Evolutionary conservation across 2,113 vertebrate species (phyloP), one percentile per base, ranked within the genome.

Genomic region (Alouatta palliata): DNA sequence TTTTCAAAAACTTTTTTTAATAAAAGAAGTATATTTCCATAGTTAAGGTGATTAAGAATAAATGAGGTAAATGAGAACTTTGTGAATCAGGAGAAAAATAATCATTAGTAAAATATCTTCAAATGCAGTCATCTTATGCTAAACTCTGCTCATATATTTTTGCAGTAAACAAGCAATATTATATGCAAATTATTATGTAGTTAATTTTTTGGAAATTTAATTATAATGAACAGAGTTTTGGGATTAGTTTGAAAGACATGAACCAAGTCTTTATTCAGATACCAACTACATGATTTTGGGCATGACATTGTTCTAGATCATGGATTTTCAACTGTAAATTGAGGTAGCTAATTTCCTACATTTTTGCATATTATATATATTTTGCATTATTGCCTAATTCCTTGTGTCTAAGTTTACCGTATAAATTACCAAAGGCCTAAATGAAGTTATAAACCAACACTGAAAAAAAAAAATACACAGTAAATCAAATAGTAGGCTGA

Each of bases 1-100:
- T 96, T 97, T 97, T 77, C 13, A 91, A 96, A 90, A 89, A 75
- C 35, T 96, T 96, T 75, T 96, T 96, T 30, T 92, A 95, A 95
- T 95, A 82, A 94, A 96, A 83, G 27, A 75, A 93, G 13, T 84
- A 58, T 85, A 58, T 85, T 85, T 97, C 45, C 84, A 71, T 21
- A 93, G 73, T 76, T 86, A 73, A 94, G 23, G 13, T 71, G 61
- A 58, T 86, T 96, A 92, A 5, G 8, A 94, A 95, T 9, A 96
- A 84, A 96, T 89, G n/a, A 95, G 6, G 14, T 70, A 97, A 95
- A 61, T 84, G 8, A 97, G 82, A 92, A 87, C 52, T 81, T 86
- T 64, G 64, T 76, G n/a, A 90, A 27, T 96, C 20, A 85, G 88
- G 14, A 68, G 21, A 87, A 90, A 81, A 94, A 94, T 81, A 88